Base-by-base conservation (phyloP, 2,888 invertebrate species). In the Drosophila merina region DNA sequence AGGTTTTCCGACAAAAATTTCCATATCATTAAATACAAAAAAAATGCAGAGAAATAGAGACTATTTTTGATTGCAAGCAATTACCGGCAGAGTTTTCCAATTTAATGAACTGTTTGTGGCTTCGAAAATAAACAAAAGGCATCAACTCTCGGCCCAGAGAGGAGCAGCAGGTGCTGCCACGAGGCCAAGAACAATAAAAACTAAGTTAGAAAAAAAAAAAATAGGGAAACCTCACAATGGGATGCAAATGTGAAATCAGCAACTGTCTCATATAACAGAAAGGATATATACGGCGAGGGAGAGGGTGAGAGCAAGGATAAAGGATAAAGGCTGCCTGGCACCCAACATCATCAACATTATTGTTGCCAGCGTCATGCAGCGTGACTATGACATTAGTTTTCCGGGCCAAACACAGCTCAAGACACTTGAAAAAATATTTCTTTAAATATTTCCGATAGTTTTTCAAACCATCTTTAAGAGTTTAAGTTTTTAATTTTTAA, bases 351-450 rank as follows among this genome's bases (percentile, higher is more conserved):
- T 49, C 56, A 75, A 73, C 79, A 77, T 84, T 77, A 77, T 76
- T 74, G 76, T 71, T 83, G 84, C 73, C 76, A 81, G 70, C 84
- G 72, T 81, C 75, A 80, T 76, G 79, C 72, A 70, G 79, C 77
- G 77, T 81, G 82, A 81, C 79, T 84, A 75, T 81, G 77, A 79
- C 79, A 81, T 81, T 81, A 84, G 85, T 84, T 84, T 74, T 20
- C 40, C 40, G 20, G 20, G 20, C 20, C 20, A 20, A 20, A 20
- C 20, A 20, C 20, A 14, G 12, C 9, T 42, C 40, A 14, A 8
- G 14, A 20, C 40, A 42, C 40, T 42, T 5, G 0, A 14, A 14
- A 12, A 40, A 40, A 14, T 12, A n/a, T n/a, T 40, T 3, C 2
- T 20, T 20, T 2, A n/a, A n/a, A n/a, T n/a, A n/a, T n/a, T n/a